Evolutionary conservation across 2,888 invertebrate species (phyloP).

Genomic region (Scaptodrosophila latifasciaeformis): DNA sequence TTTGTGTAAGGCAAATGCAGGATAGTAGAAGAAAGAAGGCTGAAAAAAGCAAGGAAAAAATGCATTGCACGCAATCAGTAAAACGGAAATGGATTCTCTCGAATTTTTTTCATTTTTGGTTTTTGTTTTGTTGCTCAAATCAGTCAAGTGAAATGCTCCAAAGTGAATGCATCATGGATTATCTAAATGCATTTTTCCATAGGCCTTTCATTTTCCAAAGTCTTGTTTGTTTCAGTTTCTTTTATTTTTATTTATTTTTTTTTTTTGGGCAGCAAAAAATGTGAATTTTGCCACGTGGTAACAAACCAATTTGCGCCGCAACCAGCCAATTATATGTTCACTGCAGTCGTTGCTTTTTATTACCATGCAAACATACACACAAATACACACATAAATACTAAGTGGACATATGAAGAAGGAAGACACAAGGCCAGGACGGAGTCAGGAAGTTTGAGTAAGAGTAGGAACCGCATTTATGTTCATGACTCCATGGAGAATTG

Average conservation of each 20-base stretch:
- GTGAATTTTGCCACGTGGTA: too few relatives aligned
- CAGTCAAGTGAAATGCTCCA: slow-evolving; percentile 52
- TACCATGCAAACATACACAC: slow-evolving; percentile 8
- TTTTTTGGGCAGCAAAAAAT: too few relatives aligned
- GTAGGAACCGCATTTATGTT: slow-evolving; percentile 15
- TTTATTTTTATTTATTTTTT: too few relatives aligned
- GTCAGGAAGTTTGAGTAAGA: too few relatives aligned
- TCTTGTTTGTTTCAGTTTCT: not conserved
- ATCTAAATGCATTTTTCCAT: too few relatives aligned
- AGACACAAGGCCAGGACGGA: not conserved
- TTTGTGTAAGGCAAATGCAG: too few relatives aligned
- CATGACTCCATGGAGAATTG: slow-evolving; percentile 11
- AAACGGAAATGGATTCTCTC: slow-evolving; percentile 4
- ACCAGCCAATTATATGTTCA: slow-evolving; percentile 41
- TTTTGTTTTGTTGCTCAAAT: slow-evolving; percentile 12
- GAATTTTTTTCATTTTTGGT: not conserved
- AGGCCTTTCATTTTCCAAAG: too few relatives aligned
- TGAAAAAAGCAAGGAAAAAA: slow-evolving; percentile 15
- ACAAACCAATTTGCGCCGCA: not conserved
- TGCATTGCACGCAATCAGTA: slow-evolving; percentile 13
- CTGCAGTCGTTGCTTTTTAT: slow-evolving; percentile 34
- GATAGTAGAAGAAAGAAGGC: too few relatives aligned
- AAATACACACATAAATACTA: too few relatives aligned
- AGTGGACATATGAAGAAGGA: too few relatives aligned
- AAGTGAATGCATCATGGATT: too few relatives aligned